A percentile compares a stretch with the other conserved stretches of the same genome.
phyloP scores from a whole-genome alignment of 2,113 vertebrate species.

The Pundamilia nyererei region DNA sequence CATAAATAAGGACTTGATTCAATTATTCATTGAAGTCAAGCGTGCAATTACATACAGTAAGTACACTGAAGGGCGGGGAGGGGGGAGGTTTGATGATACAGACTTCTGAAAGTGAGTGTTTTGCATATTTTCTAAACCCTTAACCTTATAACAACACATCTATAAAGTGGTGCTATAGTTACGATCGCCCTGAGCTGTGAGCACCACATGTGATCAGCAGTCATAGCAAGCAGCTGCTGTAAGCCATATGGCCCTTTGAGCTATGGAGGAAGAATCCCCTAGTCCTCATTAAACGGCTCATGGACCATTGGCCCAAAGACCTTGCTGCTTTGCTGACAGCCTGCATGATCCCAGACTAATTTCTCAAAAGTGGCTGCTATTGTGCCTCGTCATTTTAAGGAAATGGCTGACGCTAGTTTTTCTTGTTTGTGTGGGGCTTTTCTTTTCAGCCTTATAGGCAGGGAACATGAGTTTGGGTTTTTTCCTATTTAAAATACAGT shows the following conservation, averaged over 20 bases:
- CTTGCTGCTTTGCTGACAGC: slow-evolving; percentile 29
- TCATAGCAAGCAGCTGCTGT: slow-evolving; percentile 56
- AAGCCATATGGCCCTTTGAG: slow-evolving; percentile 64
- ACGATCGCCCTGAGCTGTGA: slow-evolving; percentile 34
- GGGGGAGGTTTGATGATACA: background rate
- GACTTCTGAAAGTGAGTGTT: slow-evolving; percentile 17
- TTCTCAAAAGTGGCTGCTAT: slow-evolving; percentile 16
- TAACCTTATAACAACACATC: slow-evolving; percentile 18
- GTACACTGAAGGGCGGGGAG: background rate
- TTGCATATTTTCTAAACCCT: slow-evolving; percentile 36
- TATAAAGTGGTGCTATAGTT: slow-evolving; percentile 42
- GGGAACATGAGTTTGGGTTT: background rate
- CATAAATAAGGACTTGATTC: background rate
- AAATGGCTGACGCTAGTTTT: slow-evolving; percentile 1
- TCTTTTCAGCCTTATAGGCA: background rate
- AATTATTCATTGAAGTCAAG: background rate
- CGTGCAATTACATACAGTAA: background rate
- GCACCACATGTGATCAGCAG: slow-evolving; percentile 47
- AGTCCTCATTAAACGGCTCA: slow-evolving; percentile 62
- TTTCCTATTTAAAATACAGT: background rate
- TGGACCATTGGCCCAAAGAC: slow-evolving; percentile 59
- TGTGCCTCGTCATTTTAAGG: background rate
- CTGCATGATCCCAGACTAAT: slow-evolving; percentile 47
- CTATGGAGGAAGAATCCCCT: slow-evolving; percentile 38
- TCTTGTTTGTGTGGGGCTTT: background rate